These are phyloP conservation scores for Menidia beryllina DNA, from an alignment of 2,113 vertebrate species.

Conservation along the genomic window DNA sequence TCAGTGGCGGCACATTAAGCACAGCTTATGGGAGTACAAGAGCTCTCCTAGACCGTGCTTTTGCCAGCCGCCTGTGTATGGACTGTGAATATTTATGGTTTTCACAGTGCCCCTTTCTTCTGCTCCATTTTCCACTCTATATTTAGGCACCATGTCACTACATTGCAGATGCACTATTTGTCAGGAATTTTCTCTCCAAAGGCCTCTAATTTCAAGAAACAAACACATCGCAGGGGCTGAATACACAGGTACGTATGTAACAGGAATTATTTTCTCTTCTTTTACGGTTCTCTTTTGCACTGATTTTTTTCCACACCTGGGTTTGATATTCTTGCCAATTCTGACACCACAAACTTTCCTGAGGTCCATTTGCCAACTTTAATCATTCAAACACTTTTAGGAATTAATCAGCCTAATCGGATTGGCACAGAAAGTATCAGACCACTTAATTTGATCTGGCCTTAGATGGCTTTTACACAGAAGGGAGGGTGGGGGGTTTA, in stretches of 20 bases:
- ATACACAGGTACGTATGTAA: slow-evolving; percentile 20
- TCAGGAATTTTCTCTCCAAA: slow-evolving; percentile 43
- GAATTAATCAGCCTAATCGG: slow-evolving; percentile 78
- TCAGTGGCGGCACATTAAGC: slow-evolving; percentile 24
- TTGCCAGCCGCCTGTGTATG: slow-evolving; percentile 52
- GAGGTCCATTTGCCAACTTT: slow-evolving; percentile 71
- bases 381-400: slow-evolving; percentile 76
- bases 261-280: slow-evolving; percentile 18
- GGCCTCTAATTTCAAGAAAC: slow-evolving; percentile 42
- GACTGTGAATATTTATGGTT: slow-evolving; percentile 77
- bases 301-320: slow-evolving; percentile 33
- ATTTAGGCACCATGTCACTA: slow-evolving; percentile 75
- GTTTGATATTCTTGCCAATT: slow-evolving; percentile 46
- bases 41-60: slow-evolving; percentile 52
- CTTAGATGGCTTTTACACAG: slow-evolving; percentile 57
- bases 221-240: slow-evolving; percentile 27
- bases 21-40: slow-evolving; percentile 31
- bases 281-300: slow-evolving; percentile 22
- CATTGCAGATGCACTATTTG: slow-evolving; percentile 61
- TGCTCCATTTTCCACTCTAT: slow-evolving; percentile 79
- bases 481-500: slow-evolving; percentile 49
- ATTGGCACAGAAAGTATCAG: slow-evolving; percentile 77
- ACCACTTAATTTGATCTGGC: slow-evolving; percentile 79
- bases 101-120: slow-evolving; percentile 63
- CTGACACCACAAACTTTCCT: slow-evolving; percentile 64